These are phyloP conservation scores for Odocoileus virginianus DNA, from an alignment of 2,113 vertebrate species.

Conservation along the genomic window DNA sequence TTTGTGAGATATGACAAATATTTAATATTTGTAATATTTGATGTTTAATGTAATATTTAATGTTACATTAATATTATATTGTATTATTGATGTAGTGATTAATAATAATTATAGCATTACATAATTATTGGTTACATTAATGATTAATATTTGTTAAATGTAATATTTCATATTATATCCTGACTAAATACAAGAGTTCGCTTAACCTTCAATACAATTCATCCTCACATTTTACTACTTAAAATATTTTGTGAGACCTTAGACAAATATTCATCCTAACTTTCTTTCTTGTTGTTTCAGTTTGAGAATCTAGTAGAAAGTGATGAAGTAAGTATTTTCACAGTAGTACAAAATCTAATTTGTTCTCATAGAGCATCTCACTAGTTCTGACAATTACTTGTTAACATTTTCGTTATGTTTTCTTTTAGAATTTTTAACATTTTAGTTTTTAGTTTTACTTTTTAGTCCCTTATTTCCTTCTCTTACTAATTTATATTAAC, in stretches of 20 bases:
- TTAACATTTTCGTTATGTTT: background rate
- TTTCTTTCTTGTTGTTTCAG: conserved; percentile 74
- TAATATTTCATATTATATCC: no score
- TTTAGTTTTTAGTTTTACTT: background rate
- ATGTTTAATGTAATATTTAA: no score
- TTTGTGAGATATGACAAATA: background rate
- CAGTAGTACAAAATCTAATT: background rate
- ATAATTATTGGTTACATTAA: no score
- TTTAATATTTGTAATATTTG: no score
- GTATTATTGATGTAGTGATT: no score
- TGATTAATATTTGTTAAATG: no score
- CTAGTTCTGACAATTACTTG: background rate
- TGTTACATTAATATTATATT: no score
- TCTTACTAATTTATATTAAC: conserved; percentile 23
- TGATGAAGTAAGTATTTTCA: conserved; percentile 82
- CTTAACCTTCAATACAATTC: no score
- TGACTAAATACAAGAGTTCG: no score
- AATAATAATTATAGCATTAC: no score
- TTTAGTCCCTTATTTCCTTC: background rate
- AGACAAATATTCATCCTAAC: background rate
- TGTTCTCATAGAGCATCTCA: background rate
- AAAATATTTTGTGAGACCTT: background rate
- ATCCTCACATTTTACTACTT: background rate
- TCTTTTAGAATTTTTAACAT: background rate
- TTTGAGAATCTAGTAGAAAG: conserved; percentile 89